A percentile compares a stretch with the other conserved stretches of the same genome.
Evolutionary conservation across 1,140 invertebrate genomes (phyloP).

Genomic region (Saxidomus purpurata): DNA sequence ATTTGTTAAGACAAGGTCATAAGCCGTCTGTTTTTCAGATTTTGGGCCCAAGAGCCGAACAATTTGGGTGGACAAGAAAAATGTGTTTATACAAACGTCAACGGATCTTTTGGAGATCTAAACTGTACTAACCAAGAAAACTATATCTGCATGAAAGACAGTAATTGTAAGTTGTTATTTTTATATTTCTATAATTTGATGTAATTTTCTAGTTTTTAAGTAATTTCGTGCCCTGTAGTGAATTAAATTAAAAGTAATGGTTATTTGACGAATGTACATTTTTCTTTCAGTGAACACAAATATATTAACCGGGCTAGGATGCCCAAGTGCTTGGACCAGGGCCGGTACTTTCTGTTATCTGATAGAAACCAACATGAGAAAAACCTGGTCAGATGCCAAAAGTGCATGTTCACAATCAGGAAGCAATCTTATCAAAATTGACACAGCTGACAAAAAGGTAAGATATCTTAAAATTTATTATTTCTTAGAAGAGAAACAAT

Average conservation of each 20-base stretch:
- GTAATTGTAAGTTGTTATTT: constrained; percentile 18
- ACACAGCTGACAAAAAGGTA: constrained; percentile 62
- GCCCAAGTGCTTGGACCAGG: constrained; percentile 47
- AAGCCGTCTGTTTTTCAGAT: constrained; percentile 25
- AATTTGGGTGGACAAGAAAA: constrained; percentile 56
- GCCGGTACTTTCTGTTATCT: constrained; percentile 59
- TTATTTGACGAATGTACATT: no score
- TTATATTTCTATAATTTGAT: no score
- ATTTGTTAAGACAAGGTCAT: no score
- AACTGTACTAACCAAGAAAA: constrained; percentile 39
- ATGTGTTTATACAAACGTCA: constrained; percentile 47
- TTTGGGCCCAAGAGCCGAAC: constrained; percentile 59
- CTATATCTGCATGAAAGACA: constrained; percentile 59
- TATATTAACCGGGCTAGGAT: constrained; percentile 28
- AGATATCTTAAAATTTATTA: no score
- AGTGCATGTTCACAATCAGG: background rate
- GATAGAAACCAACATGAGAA: constrained; percentile 3
- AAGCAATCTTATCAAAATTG: constrained; percentile 50
- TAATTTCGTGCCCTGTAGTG: no score
- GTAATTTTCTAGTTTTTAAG: no score
- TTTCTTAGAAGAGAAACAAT: no score
- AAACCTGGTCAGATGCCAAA: constrained; percentile 52
- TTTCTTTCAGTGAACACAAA: constrained; percentile 1
- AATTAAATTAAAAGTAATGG: no score
- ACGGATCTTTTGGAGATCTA: constrained; percentile 40